phyloP scores from a whole-genome alignment of 2,888 invertebrate genomes.

The Vandiemenella viatica region DNA sequence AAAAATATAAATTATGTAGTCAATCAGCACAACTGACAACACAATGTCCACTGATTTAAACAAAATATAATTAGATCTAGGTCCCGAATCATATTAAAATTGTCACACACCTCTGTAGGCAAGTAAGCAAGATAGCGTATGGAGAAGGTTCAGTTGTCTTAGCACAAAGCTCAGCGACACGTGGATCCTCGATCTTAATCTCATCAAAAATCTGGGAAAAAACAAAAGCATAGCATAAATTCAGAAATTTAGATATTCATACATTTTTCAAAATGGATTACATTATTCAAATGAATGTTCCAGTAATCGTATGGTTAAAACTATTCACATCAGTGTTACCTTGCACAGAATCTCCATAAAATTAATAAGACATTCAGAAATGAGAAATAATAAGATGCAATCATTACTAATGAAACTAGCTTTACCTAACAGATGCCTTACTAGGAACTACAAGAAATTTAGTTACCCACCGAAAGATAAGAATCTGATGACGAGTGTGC shows the following conservation, averaged over 20 bases:
- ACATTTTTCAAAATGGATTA: background rate
- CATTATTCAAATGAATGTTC: background rate
- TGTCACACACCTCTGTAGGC: conserved; percentile 47
- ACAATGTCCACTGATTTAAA: no score
- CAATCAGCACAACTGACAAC: no score
- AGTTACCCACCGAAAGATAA: conserved; percentile 34
- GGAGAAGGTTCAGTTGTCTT: conserved; percentile 92
- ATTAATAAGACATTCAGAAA: no score
- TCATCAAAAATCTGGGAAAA: conserved; percentile 67
- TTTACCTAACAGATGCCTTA: no score
- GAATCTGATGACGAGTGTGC: conserved; percentile 31
- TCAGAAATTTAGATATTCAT: background rate
- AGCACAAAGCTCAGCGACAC: conserved; percentile 88
- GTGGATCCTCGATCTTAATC: conserved; percentile 83
- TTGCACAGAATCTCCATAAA: no score
- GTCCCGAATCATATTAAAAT: no score
- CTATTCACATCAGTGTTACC: no score
- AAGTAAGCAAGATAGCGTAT: conserved; percentile 82
- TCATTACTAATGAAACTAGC: no score
- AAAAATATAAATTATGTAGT: no score
- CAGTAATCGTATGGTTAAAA: background rate
- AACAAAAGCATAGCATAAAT: conserved; percentile 4
- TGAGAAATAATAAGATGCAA: no score
- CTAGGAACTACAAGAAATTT: no score
- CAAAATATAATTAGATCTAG: no score